A percentile compares a stretch with the other conserved stretches of the same genome.
These are phyloP conservation scores for Cyrtodaria siliqua DNA, from an alignment of 2,888 invertebrate genomes.

Conservation along the genomic window DNA sequence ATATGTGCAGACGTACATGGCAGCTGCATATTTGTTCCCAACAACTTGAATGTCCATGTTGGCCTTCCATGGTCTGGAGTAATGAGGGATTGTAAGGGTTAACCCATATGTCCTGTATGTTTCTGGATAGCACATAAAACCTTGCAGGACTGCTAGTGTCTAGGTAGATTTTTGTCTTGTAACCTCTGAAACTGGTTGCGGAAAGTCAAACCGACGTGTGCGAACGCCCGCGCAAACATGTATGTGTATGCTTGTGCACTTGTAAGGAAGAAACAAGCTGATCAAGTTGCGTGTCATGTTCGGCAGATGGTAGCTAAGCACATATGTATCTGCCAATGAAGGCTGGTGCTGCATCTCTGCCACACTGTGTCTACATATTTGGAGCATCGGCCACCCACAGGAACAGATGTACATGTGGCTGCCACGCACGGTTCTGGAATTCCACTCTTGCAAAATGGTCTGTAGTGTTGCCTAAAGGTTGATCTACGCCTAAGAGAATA, in stretches of 20 bases:
- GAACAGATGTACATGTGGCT: slow-evolving; percentile 24
- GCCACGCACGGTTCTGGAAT: slow-evolving; percentile 24
- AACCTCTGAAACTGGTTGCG: neutral
- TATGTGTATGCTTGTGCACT: slow-evolving; percentile 3
- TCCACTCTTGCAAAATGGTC: slow-evolving; percentile 27
- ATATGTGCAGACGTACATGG: slow-evolving; percentile 14
- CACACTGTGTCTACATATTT: slow-evolving; percentile 16
- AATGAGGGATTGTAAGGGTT: slow-evolving; percentile 16
- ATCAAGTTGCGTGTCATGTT: neutral
- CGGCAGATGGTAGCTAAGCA: neutral
- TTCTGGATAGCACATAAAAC: slow-evolving; percentile 4
- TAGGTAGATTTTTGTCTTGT: neutral
- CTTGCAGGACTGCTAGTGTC: slow-evolving; percentile 14
- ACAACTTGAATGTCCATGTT: slow-evolving; percentile 22
- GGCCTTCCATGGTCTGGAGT: slow-evolving; percentile 4
- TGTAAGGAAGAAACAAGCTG: neutral
- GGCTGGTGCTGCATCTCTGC: neutral
- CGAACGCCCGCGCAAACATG: neutral
- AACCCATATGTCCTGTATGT: neutral
- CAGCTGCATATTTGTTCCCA: slow-evolving; percentile 20
- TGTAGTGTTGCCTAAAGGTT: neutral
- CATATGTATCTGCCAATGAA: slow-evolving; percentile 30
- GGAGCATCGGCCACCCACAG: slow-evolving; percentile 16
- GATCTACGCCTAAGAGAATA: neutral
- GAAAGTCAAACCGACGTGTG: slow-evolving; percentile 18